Base-by-base conservation (phyloP, 2,888 invertebrate genomes). In the Trichopria drosophilae region DNA sequence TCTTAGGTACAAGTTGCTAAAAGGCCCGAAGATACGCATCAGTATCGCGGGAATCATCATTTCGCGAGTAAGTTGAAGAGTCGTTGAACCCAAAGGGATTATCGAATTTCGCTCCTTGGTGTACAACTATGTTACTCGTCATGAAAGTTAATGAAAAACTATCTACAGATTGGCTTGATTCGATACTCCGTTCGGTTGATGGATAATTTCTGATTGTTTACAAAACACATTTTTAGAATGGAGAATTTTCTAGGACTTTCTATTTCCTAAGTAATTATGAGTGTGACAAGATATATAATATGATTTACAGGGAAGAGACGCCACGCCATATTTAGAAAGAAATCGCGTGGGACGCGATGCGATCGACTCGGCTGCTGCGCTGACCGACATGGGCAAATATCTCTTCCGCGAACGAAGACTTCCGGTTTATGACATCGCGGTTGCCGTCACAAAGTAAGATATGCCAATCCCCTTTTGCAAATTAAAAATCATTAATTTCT, bases 341-440 rank as follows among this genome's bases (percentile, higher is more conserved):
- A 95, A 94, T 79, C 85, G 93, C 66, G 93, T 94, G 41, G 93
- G 93, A 57, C 82, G 93, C 53, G 94, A 94, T 76, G 94, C 94
- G 26, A 93, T 95, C 49, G 94, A 95, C 77, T 93, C 93, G 2
- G 94, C 94, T 32, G 93, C 93, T 34, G 94, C 94, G 55, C 82
- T 94, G 61, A 94, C 94, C 58, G 94, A 94, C 78, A 93, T 95
- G 92, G 94, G 94, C 78, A 94, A 94, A 84, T 95, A 94, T 82
- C 82, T 94, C 73, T 95, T 93, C 83, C 86, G 93, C 75, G 94
- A 94, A 80, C 82, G 94, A 75, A 82, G 94, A 72, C 83, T 95
- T 74, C 94, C 94, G 42, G 94, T 94, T 63, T 95, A 94, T 79
- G 94, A 95, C 73, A 93, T 95, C 63, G 94, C 94, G 51, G 93